Base-by-base conservation (phyloP, 53 echinoderm and acorn worm genomes). In the Glandiceps talaboti region DNA sequence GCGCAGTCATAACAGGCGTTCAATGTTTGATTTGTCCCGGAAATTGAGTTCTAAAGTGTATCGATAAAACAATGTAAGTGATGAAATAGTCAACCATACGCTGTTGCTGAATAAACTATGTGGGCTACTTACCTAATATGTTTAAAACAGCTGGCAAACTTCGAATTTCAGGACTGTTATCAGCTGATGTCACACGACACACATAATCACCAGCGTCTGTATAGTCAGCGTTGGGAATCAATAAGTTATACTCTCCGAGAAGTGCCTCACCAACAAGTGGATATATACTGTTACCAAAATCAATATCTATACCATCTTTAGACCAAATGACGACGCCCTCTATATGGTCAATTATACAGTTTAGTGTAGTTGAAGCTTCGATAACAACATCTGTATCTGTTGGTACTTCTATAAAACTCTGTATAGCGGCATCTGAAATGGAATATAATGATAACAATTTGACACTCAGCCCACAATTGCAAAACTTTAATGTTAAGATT, bases 271-370 rank as follows among this genome's bases (percentile, higher is more conserved):
- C 92, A 1, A 45, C 75, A 75, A 96, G 83, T 33, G 45, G 33
- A 31, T 90, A 83, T 77, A 94, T 90, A 74, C 31, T 73, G 1
- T 82, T 31, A 0, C 90, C 89, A 1, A 79, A 75, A 33, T 84
- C 84, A 32, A 96, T 45, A 20, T 20, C 20, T 6, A 45, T 33
- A 12, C 79, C 77, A 64, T 85, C 84, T 72, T 87, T 88, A 0
- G 86, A 84, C 92, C 96, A 96, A 26, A 88, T 90, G 0, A 89
- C 73, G 25, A 81, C 73, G 14, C 96, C 96, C 27, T 85, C 87
- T 30, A 88, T 87, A 73, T 83, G 77, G 1, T 88, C 73, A 14
- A 96, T 86, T 1, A 90, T 80, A 74, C 96, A 96, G 25, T 77
- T 32, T 1, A 96, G 79, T 14, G 84, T 79, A 1, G 82, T 83